Conservation (phyloP, 2,113 vertebrate species). For the Hemibagrus wyckioides region DNA sequence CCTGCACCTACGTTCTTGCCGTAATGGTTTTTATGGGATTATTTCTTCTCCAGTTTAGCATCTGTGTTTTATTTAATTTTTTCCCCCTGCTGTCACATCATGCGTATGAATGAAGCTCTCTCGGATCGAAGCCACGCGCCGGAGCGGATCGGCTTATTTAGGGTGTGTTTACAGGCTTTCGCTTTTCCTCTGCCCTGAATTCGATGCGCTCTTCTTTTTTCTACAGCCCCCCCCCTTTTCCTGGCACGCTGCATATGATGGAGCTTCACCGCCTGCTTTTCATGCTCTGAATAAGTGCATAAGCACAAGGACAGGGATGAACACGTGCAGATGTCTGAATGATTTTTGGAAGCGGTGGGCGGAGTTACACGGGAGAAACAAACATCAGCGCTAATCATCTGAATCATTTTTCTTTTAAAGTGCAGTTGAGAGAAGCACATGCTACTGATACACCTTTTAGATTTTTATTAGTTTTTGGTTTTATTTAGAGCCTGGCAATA, state of each 20-base stretch:
- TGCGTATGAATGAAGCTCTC: conserved; percentile 67
- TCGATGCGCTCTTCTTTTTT: conserved; percentile 9
- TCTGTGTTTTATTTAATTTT: conserved; percentile 36
- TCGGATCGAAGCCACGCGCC: conserved; percentile 52
- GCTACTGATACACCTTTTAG: not conserved
- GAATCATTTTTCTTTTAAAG: not conserved
- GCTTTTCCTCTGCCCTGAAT: conserved; percentile 57
- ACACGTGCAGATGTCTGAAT: not conserved
- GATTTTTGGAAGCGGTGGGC: conserved; percentile 1
- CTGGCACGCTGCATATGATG: not conserved
- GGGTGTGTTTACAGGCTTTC: conserved; percentile 66
- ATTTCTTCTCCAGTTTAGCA: conserved; percentile 68
- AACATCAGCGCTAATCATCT: not conserved
- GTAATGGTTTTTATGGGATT: conserved; percentile 76
- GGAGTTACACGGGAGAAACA: conserved; percentile 5
- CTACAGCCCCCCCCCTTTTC: not conserved
- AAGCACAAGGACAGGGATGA: not conserved
- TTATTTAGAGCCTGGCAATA: not conserved
- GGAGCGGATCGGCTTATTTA: conserved; percentile 66
- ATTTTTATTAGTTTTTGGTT: not conserved
- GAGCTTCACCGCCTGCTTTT: not conserved
- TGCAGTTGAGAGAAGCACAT: not conserved
- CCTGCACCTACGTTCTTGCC: conserved; percentile 68
- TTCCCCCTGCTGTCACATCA: conserved; percentile 58
- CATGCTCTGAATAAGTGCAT: not conserved